Percentiles rank a stretch among this genome's conserved stretches.
Evolutionary conservation across 23 tunicate species (phyloP).

Genomic region (Corella eumyota): DNA sequence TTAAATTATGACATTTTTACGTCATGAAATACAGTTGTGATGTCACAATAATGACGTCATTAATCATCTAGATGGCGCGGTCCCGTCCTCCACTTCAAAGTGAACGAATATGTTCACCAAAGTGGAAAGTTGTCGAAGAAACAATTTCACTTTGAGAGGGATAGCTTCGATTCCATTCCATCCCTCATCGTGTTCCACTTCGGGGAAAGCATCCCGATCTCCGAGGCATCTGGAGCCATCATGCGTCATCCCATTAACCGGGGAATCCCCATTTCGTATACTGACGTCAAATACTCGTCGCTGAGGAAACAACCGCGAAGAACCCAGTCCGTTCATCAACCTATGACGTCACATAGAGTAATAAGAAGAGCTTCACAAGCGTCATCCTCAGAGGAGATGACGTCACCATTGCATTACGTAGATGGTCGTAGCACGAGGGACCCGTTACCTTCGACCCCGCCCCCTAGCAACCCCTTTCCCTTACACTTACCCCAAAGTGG

Average conservation of each 20-base stretch:
- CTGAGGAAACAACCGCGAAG: conserved; percentile 14
- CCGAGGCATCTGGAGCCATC: conserved; percentile 39
- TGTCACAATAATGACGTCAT: too few relatives aligned
- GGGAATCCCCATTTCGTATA: conserved; percentile 25
- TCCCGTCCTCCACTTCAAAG: conserved; percentile 48
- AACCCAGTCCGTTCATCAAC: too few relatives aligned
- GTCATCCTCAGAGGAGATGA: too few relatives aligned
- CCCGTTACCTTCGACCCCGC: neutral
- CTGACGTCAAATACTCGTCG: conserved; percentile 47
- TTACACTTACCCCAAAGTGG: neutral
- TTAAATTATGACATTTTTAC: too few relatives aligned
- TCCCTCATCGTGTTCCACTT: conserved; percentile 36
- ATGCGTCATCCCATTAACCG: conserved; percentile 52
- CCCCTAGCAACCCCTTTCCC: conserved; percentile 12
- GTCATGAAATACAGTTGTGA: too few relatives aligned
- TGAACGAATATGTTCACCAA: conserved; percentile 14
- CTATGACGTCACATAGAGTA: too few relatives aligned
- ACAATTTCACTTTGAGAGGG: conserved; percentile 41
- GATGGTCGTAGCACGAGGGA: too few relatives aligned
- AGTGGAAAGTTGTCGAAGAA: conserved; percentile 12
- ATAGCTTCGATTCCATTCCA: conserved; percentile 48
- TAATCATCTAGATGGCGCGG: conserved; percentile 72
- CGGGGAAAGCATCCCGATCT: conserved; percentile 37
- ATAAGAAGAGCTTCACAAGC: too few relatives aligned
- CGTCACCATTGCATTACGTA: too few relatives aligned